Conservation (phyloP, 1,140 invertebrate genomes). For the Bombyx mandarina region DNA sequence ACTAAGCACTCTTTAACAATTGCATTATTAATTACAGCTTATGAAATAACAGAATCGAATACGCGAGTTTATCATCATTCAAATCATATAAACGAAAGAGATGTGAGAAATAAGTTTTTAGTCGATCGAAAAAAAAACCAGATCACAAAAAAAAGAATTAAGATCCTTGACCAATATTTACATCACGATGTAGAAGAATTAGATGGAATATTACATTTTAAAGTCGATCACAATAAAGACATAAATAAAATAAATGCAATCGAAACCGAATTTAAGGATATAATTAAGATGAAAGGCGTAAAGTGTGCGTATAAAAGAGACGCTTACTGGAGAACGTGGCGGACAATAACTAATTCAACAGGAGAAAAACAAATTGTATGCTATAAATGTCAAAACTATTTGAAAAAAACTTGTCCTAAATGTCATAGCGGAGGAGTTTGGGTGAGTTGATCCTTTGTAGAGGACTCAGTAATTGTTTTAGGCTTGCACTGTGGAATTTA, state of each 20-base stretch:
- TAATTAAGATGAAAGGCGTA: constrained; percentile 28
- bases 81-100: too few species aligned
- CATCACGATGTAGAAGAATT: constrained; percentile 20
- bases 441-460: constrained; percentile 18
- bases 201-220: constrained; percentile 23
- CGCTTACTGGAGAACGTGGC: constrained; percentile 37
- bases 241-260: constrained; percentile 15
- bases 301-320: constrained; percentile 35
- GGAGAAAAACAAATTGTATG: constrained; percentile 16
- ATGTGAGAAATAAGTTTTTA: background rate
- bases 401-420: constrained; percentile 15
- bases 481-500: too few species aligned
- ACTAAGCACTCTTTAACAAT: too few species aligned
- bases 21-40: too few species aligned
- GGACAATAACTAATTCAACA: constrained; percentile 16
- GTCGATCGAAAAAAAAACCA: constrained; percentile 1
- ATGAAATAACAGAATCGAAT: too few species aligned
- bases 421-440: constrained; percentile 28
- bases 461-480: too few species aligned
- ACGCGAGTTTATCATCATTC: too few species aligned
- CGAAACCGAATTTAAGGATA: constrained; percentile 28
- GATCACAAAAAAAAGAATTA: constrained; percentile 11
- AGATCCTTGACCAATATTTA: constrained; percentile 6
- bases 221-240: constrained; percentile 10
- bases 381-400: constrained; percentile 27